Evolutionary conservation across 1,140 invertebrate species (phyloP).

Genomic region (Bombus cullumanus): DNA sequence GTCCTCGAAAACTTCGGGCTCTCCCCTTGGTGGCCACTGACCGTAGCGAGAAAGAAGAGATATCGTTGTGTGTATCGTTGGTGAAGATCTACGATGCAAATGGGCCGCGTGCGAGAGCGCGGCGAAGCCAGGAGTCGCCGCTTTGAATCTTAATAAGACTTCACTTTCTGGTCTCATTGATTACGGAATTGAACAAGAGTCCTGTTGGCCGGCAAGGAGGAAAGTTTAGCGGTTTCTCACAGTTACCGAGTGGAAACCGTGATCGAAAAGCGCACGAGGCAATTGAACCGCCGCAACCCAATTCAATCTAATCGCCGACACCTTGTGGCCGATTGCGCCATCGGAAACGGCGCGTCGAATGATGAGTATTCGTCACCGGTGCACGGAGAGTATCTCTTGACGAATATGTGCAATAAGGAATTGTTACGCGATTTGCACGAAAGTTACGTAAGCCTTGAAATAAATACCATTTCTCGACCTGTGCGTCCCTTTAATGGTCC

Average conservation of each 20-base stretch:
- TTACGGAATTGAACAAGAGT: conserved; percentile 46
- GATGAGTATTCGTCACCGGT: conserved; percentile 55
- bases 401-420: conserved; percentile 40
- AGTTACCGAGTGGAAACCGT: conserved; percentile 52
- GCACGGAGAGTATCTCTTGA: conserved; percentile 17
- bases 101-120: conserved; percentile 2
- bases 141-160: conserved; percentile 58
- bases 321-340: conserved; percentile 59
- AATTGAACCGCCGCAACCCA: conserved; percentile 50
- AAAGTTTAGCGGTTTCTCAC: conserved; percentile 75
- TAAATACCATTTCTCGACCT: not conserved
- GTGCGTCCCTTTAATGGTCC: conserved; percentile 15
- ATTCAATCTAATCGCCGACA: conserved; percentile 69
- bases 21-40: not conserved
- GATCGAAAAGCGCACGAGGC: conserved; percentile 52
- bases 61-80: conserved; percentile 12
- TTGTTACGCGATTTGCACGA: conserved; percentile 29
- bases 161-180: conserved; percentile 52
- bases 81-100: conserved; percentile 36
- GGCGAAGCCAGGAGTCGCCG: conserved; percentile 3
- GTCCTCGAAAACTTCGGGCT: conserved; percentile 2
- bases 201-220: conserved; percentile 21
- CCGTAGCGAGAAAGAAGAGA: not conserved
- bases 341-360: conserved; percentile 18
- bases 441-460: conserved; percentile 29